Evolutionary conservation across 1,140 invertebrate genomes (phyloP), one percentile per base, ranked within the genome.

Genomic region (Hylaeus anthracinus): DNA sequence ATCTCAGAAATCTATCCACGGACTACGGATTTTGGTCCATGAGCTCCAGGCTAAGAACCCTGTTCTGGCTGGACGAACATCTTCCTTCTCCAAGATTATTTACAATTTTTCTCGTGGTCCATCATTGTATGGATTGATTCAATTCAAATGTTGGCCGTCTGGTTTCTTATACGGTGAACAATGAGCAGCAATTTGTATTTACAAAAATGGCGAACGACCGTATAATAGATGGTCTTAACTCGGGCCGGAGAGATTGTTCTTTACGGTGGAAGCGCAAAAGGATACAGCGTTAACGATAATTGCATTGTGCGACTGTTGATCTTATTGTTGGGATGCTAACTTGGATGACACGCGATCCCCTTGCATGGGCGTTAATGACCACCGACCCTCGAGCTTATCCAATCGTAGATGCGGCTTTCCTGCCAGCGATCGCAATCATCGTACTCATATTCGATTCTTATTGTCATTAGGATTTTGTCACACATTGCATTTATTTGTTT

Each of bases 281-380:
- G 53, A 79, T 37, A 58, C n/a, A 2, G 14, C 9, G 41, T 72
- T 82, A 71, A 61, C 37, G 75, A 72, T 71, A 82, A 82, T 78
- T 79, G 69, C 53, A 78, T 79, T 58, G 67, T 81, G 41, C 73
- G 51, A 76, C 15, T 45, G 65, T 9, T 65, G 65, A 48, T 63
- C 79, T 61, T 74, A 73, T 79, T 79, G 70, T 79, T 63, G 41
- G 64, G 9, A 12, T 5, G 41, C 45, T 65, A 61, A 72, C 70
- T 56, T 43, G 9, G 51, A 56, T 72, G 63, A 55, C 70, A 56
- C n/a, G 39, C 41, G 41, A 78, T 39, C 48, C 41, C 55, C 45
- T 58, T 72, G 75, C 45, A 72, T 56, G 53, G 69, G 45, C 75
- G 67, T 79, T 82, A 82, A 82, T 72, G 69, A 81, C 60, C 14